Evolutionary conservation across 2,113 vertebrate species (phyloP).

Genomic region (Mirza zaza): DNA sequence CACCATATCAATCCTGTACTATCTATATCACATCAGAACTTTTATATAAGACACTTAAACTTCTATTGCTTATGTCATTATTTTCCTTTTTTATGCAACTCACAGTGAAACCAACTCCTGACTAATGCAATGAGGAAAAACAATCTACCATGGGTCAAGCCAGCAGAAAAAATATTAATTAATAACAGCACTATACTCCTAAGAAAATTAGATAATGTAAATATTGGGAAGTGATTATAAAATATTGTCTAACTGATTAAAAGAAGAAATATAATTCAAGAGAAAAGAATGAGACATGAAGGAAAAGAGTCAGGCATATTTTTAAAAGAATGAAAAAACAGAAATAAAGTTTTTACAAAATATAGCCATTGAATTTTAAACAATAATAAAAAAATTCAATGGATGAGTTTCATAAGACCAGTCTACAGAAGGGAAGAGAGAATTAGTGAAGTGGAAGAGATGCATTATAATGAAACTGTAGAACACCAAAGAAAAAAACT

Average conservation of each 20-base stretch:
- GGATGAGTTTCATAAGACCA: background rate
- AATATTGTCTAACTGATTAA: background rate
- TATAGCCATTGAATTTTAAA: background rate
- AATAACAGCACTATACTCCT: background rate
- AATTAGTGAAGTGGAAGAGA: background rate
- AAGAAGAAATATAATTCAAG: background rate
- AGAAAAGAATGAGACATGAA: background rate
- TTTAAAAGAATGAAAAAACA: background rate
- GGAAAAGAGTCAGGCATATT: background rate
- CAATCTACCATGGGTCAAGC: background rate
- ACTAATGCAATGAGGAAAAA: background rate
- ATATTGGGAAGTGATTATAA: background rate
- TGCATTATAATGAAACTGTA: background rate
- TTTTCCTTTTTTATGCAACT: constrained; percentile 2
- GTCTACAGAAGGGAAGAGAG: background rate
- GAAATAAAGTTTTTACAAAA: background rate
- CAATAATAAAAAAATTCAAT: background rate
- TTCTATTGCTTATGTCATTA: background rate
- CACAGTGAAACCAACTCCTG: background rate
- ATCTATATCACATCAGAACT: background rate
- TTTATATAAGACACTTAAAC: background rate
- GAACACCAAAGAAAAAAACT: background rate
- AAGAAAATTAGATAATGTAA: background rate
- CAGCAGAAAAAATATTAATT: background rate
- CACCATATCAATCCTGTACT: background rate